Evolutionary conservation across 2,797 vertebrate genomes (phyloP).

Genomic region (Margarornis squamiger): DNA sequence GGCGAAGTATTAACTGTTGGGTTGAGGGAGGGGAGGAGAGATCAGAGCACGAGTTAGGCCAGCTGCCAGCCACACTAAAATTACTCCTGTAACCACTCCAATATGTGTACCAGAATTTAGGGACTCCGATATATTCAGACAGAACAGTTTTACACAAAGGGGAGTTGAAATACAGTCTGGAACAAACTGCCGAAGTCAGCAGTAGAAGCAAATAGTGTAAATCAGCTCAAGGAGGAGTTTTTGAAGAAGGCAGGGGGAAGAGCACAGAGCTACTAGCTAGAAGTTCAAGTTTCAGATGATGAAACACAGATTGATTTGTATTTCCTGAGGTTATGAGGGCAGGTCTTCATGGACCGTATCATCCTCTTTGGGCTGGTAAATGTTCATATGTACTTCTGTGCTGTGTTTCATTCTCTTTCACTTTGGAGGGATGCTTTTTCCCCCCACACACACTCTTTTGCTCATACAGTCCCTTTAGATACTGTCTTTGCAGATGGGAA

Average conservation of each 20-base stretch:
- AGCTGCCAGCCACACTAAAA: constrained; percentile 64
- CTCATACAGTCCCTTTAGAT: neutral
- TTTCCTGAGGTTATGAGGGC: constrained; percentile 49
- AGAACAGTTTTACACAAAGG: constrained; percentile 70
- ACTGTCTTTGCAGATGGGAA: neutral
- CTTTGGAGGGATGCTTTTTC: neutral
- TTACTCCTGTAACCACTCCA: constrained; percentile 70
- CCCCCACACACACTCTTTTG: neutral
- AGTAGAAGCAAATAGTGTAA: constrained; percentile 68
- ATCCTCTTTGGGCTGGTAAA: constrained; percentile 29
- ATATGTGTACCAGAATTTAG: constrained; percentile 69
- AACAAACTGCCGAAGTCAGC: constrained; percentile 72
- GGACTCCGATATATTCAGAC: constrained; percentile 69
- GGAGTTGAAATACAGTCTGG: constrained; percentile 65
- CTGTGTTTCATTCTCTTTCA: neutral
- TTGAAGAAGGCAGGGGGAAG: constrained; percentile 24
- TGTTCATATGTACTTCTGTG: neutral
- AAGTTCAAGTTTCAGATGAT: constrained; percentile 63
- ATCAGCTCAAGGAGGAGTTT: constrained; percentile 68
- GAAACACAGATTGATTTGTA: constrained; percentile 66
- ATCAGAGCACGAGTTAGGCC: constrained; percentile 42
- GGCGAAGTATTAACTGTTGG: neutral
- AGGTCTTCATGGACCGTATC: constrained; percentile 25
- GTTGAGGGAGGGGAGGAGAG: constrained; percentile 1
- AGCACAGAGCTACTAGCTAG: constrained; percentile 43